Conservation (phyloP, 2,888 invertebrate species). For the Polyploca ridens region DNA sequence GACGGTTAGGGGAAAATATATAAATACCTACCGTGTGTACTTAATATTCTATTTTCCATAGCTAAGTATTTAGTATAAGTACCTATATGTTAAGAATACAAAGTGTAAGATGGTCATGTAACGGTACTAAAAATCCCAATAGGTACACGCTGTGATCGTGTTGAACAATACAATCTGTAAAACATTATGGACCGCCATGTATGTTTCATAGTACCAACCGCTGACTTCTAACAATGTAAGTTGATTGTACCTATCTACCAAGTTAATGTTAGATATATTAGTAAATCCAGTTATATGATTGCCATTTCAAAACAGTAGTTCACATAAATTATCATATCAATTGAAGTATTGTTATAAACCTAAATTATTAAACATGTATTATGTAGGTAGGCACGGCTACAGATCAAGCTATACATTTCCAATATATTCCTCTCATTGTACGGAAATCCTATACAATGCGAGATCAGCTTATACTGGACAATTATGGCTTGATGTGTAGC, state of each 20-base stretch:
- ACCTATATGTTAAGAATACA: background rate
- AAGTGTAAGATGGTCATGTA: background rate
- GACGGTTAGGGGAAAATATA: too few relatives aligned
- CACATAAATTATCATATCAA: constrained; percentile 1
- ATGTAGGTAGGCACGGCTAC: too few relatives aligned
- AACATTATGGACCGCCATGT: background rate
- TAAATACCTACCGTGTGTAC: background rate
- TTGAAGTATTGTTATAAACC: background rate
- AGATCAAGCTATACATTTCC: too few relatives aligned
- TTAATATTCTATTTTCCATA: background rate
- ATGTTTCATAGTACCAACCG: background rate
- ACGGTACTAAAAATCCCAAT: background rate
- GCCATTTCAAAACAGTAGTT: background rate
- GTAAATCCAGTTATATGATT: background rate
- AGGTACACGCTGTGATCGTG: background rate
- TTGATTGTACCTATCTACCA: too few relatives aligned
- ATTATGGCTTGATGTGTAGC: too few relatives aligned
- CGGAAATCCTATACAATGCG: too few relatives aligned
- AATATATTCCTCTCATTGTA: too few relatives aligned
- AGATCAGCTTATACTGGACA: too few relatives aligned
- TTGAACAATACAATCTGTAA: background rate
- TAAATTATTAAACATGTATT: background rate
- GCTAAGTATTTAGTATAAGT: background rate
- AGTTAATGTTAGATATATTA: background rate
- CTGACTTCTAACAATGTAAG: background rate